phyloP scores from a whole-genome alignment of 2,797 vertebrate species.

The Rhinella marina region DNA sequence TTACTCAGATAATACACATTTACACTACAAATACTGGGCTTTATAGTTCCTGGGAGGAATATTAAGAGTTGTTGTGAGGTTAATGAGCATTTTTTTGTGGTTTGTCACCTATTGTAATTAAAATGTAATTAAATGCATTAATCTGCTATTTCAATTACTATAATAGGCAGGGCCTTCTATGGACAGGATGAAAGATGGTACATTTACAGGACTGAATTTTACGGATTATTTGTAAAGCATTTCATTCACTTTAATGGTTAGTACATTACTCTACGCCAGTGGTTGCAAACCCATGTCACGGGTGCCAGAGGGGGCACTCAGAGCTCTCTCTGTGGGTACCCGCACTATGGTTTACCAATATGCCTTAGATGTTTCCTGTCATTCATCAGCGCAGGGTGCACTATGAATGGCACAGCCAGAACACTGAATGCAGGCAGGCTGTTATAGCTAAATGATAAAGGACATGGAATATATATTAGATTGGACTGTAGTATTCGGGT shows the following conservation, averaged over 20 bases:
- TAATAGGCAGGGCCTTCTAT: not conserved
- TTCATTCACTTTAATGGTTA: not conserved
- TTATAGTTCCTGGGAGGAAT: conserved; percentile 6
- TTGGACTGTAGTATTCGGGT: too few relatives aligned
- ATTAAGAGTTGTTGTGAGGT: not conserved
- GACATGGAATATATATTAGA: too few relatives aligned
- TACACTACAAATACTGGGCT: conserved; percentile 5
- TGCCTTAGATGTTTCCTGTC: too few relatives aligned
- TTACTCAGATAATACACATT: not conserved
- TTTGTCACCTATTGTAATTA: conserved; percentile 31
- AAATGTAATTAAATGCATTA: not conserved
- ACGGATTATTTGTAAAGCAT: not conserved
- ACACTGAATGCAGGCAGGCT: too few relatives aligned
- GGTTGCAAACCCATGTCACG: too few relatives aligned
- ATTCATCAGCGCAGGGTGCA: too few relatives aligned
- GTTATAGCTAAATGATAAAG: too few relatives aligned
- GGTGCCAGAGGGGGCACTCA: too few relatives aligned
- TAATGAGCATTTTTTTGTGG: conserved; percentile 21
- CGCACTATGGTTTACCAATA: too few relatives aligned
- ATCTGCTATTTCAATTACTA: not conserved
- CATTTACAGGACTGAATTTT: not conserved
- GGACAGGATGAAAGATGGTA: not conserved
- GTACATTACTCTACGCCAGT: too few relatives aligned
- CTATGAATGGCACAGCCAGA: too few relatives aligned
- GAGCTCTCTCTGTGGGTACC: too few relatives aligned